Base-by-base conservation (phyloP, 2,113 vertebrate species). In the Sinocyclocheilus anophthalmus region DNA sequence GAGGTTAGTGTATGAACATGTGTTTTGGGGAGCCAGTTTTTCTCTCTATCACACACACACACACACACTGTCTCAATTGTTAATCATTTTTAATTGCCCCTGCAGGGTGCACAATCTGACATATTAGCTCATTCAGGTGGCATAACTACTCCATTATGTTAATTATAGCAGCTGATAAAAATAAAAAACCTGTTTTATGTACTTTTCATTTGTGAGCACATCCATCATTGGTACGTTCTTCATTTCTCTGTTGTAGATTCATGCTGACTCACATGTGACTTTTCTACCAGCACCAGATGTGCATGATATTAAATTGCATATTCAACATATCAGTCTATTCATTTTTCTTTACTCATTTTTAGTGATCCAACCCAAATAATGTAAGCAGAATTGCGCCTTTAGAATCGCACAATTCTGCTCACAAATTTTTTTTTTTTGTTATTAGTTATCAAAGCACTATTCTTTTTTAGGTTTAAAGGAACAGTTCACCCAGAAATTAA, bases 101-200 rank as follows among this genome's bases (percentile, higher is more conserved):
- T 55, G 39, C 70, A 55, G 45, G 30, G 65, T 45, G 65, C 72
- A 57, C 42, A 45, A 76, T 81, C 80, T 77, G 87, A 90, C 83
- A 90, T 87, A 88, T 88, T 83, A 63, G 69, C 79, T 83, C 84
- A 88, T 81, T 85, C 84, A 85, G 70, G 20, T 81, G 83, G 79
- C 87, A 88, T 85, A 87, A 72, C 10, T 84, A 83, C 89, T 91
- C 88, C 89, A 90, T 91, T 88, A 88, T 53, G 12, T 90, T 92
- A 89, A 88, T 88, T 85, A 88, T 83, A 90, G 75, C 67, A 88
- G 55, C 86, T 70, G 80, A 82, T 91, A 90, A 81, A 86, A 89
- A 88, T 86, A 89, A 88, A 84, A 14, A 48, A 87, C 77, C 89
- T 81, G 85, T 77, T 85, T 86, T 57, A 24, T 13, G 78, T 81